Evolutionary conservation across 2,797 vertebrate genomes (phyloP), one percentile per base, ranked within the genome.

Genomic region (Salmo trutta): DNA sequence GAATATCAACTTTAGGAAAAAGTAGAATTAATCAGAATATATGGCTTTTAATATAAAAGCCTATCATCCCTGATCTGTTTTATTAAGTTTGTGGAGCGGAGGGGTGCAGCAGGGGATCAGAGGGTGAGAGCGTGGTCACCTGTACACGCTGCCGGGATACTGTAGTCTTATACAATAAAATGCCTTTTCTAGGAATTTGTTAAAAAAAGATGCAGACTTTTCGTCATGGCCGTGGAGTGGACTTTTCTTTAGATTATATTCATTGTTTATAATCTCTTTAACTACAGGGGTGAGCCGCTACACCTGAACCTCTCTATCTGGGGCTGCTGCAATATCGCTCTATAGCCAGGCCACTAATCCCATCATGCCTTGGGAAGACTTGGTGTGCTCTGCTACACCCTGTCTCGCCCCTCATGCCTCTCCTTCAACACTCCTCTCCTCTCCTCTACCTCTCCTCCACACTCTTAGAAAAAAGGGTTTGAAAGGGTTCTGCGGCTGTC

Each of bases 21-120:
- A 85, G 83, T 64, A 91, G 92, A 95, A 96, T 92, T 95, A 94
- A 98, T 97, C 96, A 95, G 90, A 95, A 93, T 94, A 96, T 96
- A 94, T 96, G 96, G 95, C 94, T 94, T 93, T 91, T 95, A 91
- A 93, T 95, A 92, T 94, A 94, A 96, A 92, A 93, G 91, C 90
- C 90, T 84, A 83, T 93, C 90, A 88, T 87, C 86, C 83, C 89
- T 81, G 10, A 87, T 86, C 85, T 90, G 87, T 94, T 93, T 97
- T 95, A 97, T 97, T 97, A 91, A 91, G 96, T 96, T 96, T 96
- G 93, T 82, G 85, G 93, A 95, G 88, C 89, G 86, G 82, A 86
- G 91, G 78, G 89, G 84, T 85, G 86, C 73, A 82, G 86, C 80
- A 76, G 71, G 83, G 86, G 94, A 95, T 95, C 94, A 95, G 93